A percentile compares a stretch with the other conserved stretches of the same genome.
Evolutionary conservation across 2,113 vertebrate species (phyloP).

Genomic region (Malurus elegans): DNA sequence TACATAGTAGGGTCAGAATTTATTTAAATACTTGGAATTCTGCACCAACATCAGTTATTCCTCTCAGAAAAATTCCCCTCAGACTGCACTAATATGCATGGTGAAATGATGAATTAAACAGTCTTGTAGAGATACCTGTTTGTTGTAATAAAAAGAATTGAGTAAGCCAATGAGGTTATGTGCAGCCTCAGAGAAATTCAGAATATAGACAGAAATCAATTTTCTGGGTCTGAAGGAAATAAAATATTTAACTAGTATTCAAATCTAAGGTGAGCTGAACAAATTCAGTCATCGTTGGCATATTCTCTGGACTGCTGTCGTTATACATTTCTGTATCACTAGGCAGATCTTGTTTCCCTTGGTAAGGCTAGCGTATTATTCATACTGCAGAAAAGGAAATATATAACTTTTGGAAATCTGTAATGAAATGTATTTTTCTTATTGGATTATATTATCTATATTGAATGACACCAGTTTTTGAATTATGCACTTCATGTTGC

Average conservation of each 20-base stretch:
- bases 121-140: neutral
- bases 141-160: neutral
- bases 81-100: neutral
- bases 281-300: neutral
- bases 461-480: neutral
- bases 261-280: neutral
- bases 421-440: neutral
- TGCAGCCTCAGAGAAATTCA: neutral
- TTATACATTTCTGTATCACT: neutral
- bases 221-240: neutral
- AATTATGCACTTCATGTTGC: neutral
- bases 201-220: neutral
- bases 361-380: neutral
- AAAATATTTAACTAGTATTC: neutral
- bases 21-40: conserved; percentile 48
- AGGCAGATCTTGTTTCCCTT: neutral
- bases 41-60: neutral
- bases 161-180: neutral
- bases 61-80: conserved; percentile 16
- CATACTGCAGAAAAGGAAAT: neutral
- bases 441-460: neutral
- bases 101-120: conserved; percentile 15
- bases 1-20: conserved; percentile 17
- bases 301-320: neutral
- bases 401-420: neutral